Evolutionary conservation across 2,888 invertebrate genomes (phyloP).

Genomic region (Dryococelus australis): DNA sequence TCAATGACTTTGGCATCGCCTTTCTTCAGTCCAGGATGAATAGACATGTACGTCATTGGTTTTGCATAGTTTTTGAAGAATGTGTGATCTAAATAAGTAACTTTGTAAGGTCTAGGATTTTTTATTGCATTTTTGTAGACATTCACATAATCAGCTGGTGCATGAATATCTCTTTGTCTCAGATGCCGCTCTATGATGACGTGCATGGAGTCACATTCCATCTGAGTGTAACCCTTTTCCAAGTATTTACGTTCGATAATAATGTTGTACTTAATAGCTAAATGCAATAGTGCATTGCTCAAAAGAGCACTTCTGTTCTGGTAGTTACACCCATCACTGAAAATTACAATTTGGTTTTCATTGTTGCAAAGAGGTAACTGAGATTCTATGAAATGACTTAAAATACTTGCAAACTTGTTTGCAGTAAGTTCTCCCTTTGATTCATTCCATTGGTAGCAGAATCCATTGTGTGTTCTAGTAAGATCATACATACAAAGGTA

Average conservation of each 20-base stretch:
- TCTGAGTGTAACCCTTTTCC: no score
- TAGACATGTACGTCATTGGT: neutral
- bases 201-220: conserved; percentile 20
- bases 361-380: conserved; percentile 17
- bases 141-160: conserved; percentile 5
- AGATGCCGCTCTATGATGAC: neutral
- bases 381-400: conserved; percentile 16
- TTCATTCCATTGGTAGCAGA: neutral
- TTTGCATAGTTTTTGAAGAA: neutral
- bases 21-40: conserved; percentile 11
- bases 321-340: conserved; percentile 18
- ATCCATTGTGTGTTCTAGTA: conserved; percentile 1
- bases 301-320: conserved; percentile 19
- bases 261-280: neutral
- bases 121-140: neutral
- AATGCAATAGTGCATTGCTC: conserved; percentile 8
- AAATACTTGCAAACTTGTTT: conserved; percentile 20
- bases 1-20: neutral
- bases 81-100: neutral
- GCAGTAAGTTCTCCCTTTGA: neutral
- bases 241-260: neutral
- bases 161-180: conserved; percentile 12
- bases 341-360: conserved; percentile 4
- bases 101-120: neutral
- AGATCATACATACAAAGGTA: conserved; percentile 21